These are phyloP conservation scores for Asarcornis scutulata DNA, from an alignment of 2,113 vertebrate genomes.

Conservation along the genomic window DNA sequence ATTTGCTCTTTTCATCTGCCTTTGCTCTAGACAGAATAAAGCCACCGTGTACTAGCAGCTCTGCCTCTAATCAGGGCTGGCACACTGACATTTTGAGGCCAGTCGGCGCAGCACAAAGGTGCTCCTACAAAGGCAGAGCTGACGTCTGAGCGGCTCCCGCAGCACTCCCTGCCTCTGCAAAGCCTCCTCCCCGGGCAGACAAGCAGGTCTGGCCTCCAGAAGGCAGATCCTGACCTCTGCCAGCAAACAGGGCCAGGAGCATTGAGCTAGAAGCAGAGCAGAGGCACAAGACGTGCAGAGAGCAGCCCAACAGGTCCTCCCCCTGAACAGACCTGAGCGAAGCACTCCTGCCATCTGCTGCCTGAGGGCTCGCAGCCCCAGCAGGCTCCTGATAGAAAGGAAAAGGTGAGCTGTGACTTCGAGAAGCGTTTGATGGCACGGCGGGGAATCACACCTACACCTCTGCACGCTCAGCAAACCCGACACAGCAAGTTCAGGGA, in stretches of 20 bases:
- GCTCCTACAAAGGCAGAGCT: neutral
- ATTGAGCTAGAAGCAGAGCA: neutral
- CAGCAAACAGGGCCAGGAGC: neutral
- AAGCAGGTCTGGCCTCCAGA: neutral
- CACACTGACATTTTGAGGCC: constrained; percentile 37
- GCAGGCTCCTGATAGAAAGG: neutral
- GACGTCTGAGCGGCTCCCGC: neutral
- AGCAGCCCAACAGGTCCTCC: neutral
- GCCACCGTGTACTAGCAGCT: neutral
- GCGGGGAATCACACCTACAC: neutral
- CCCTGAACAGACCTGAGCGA: neutral
- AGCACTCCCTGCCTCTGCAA: neutral
- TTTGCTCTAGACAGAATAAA: constrained; percentile 2
- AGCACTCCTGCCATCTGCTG: neutral
- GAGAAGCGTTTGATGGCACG: neutral
- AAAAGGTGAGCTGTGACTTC: neutral
- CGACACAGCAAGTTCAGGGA: neutral
- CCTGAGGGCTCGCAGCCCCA: neutral
- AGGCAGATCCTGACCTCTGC: neutral
- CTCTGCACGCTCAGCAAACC: neutral
- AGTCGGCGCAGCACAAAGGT: neutral
- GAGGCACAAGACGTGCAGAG: neutral
- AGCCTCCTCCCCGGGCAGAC: neutral
- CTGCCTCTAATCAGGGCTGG: neutral
- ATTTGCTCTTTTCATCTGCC: neutral